phyloP scores from a whole-genome alignment of 2,888 invertebrate species.

The Folsomia candida region DNA sequence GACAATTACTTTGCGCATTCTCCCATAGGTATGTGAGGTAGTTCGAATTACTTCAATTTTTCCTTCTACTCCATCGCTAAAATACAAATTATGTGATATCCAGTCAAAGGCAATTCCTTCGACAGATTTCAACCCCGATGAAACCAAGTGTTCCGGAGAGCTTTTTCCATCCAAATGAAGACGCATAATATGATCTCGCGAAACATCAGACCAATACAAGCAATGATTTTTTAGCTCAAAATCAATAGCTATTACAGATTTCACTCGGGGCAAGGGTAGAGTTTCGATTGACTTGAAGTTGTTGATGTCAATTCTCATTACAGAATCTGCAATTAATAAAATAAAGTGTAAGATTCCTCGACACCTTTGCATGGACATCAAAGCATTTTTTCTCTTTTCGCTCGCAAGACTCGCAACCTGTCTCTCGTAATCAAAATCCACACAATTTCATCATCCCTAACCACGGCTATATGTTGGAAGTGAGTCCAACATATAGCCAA shows the following conservation, averaged over 20 bases:
- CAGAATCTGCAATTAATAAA: too few relatives aligned
- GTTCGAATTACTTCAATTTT: constrained; percentile 79
- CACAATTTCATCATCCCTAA: too few relatives aligned
- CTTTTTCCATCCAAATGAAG: constrained; percentile 71
- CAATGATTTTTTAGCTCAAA: constrained; percentile 81
- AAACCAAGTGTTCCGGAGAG: constrained; percentile 68
- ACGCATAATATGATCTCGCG: constrained; percentile 71
- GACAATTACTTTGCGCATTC: constrained; percentile 75
- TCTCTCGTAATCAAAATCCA: too few relatives aligned
- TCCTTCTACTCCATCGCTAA: constrained; percentile 70
- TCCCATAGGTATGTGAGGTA: constrained; percentile 62
- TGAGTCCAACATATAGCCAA: too few relatives aligned
- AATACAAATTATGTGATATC: constrained; percentile 81
- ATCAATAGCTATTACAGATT: constrained; percentile 81
- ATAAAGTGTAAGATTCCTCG: too few relatives aligned
- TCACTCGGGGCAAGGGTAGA: constrained; percentile 68
- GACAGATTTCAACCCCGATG: constrained; percentile 72
- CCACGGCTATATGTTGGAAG: too few relatives aligned
- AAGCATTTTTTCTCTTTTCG: too few relatives aligned
- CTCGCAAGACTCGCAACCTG: too few relatives aligned
- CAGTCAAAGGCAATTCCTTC: constrained; percentile 89
- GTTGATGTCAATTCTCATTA: constrained; percentile 68
- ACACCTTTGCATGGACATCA: too few relatives aligned
- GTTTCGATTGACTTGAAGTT: constrained; percentile 61
- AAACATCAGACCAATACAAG: constrained; percentile 85